Evolutionary conservation across 2,888 invertebrate genomes (phyloP), one percentile per base, ranked within the genome.

Genomic region (Priocnemis perturbator): DNA sequence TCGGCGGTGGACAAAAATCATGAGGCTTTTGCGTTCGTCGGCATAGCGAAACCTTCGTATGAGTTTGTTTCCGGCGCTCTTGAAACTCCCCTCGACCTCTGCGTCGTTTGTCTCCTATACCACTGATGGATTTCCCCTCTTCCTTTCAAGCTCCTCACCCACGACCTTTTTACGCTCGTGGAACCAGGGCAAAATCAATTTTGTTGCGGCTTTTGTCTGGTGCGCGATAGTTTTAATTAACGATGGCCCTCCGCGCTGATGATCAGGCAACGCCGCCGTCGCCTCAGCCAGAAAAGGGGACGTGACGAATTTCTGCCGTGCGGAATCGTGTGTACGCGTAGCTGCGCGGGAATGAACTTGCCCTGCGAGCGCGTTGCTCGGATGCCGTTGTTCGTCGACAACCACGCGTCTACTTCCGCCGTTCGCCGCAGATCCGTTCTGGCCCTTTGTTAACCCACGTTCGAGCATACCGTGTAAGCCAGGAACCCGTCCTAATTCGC

Each of bases 191-290:
- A n/a, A 69, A 73, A 72, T 72, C 68, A 68, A 70, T 74, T 69
- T 64, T 55, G 48, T 52, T 44, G 63, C 64, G 58, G 69, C 65
- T 73, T 68, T 76, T 68, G 62, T 63, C 60, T 68, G 65, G 7
- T 9, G 37, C 19, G n/a, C 69, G 64, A 72, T 72, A 72, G 66
- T 76, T 74, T 76, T 74, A 76, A 76, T 76, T 74, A 76, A 72
- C 74, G 74, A 50, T 20, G 11, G 23, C 26, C 21, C 52, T 50
- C 20, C 45, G 11, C 17, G 47, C 26, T 44, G 23, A 45, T 50
- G 52, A 64, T 76, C 67, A 57, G 64, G 45, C 44, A 58, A 66
- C 61, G 48, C 68, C 74, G 73, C 74, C 74, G 4, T n/a, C n/a
- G n/a, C n/a, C n/a, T n/a, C n/a, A n/a, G n/a, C n/a, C n/a, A n/a